Conservation (phyloP, 2,113 vertebrate genomes). For the Lampris megalopsis region DNA sequence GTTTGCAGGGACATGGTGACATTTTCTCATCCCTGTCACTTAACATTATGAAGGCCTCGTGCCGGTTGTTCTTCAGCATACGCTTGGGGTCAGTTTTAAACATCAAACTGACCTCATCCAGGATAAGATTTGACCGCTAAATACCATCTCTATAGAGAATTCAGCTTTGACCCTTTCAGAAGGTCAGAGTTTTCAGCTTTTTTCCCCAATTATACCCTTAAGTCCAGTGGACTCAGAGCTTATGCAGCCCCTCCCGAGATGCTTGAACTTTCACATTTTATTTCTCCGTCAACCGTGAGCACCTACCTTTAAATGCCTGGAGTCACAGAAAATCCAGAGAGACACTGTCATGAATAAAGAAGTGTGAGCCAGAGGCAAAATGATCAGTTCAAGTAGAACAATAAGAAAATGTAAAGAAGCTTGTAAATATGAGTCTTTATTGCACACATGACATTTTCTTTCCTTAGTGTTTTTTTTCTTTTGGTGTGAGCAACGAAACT, state of each 20-base stretch:
- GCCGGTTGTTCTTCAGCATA: constrained; percentile 2
- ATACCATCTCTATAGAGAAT: constrained; percentile 21
- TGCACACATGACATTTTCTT: constrained; percentile 80
- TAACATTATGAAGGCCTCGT: not conserved
- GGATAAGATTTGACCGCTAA: constrained; percentile 12
- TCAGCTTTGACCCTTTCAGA: constrained; percentile 8
- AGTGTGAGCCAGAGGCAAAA: constrained; percentile 50
- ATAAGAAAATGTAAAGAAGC: constrained; percentile 48
- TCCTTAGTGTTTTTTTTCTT: constrained; percentile 30
- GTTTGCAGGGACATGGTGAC: not conserved
- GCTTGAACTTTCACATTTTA: constrained; percentile 37
- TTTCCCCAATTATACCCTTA: constrained; percentile 14
- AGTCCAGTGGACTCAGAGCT: constrained; percentile 25
- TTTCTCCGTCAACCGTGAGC: constrained; percentile 21
- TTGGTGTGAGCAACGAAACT: constrained; percentile 78
- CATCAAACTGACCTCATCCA: constrained; percentile 14
- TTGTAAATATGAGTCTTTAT: constrained; percentile 82
- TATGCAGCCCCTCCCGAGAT: constrained; percentile 9
- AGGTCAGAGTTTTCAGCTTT: constrained; percentile 33
- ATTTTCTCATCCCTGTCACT: not conserved
- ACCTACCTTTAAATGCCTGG: constrained; percentile 58
- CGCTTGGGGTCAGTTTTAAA: not conserved
- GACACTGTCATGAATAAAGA: constrained; percentile 44
- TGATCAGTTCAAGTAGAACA: constrained; percentile 69
- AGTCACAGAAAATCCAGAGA: constrained; percentile 44